Evolutionary conservation across 2,888 invertebrate species (phyloP).

Genomic region (Alitta virens): DNA sequence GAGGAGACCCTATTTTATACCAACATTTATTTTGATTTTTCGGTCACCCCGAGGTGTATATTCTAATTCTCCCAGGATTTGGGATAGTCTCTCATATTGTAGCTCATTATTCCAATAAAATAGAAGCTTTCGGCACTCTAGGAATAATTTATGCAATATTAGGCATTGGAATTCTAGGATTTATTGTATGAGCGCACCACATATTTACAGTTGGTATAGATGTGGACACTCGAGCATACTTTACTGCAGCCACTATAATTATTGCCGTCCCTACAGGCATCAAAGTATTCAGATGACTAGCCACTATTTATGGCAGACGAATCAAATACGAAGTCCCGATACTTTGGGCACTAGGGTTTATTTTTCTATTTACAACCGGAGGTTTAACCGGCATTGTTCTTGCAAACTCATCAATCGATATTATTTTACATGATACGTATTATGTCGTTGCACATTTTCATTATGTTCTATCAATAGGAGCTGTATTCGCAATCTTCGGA

Average conservation of each 20-base stretch:
- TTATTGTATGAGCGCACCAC: constrained; percentile 82
- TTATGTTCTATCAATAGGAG: constrained; percentile 77
- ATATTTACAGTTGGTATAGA: constrained; percentile 84
- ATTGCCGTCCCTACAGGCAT: constrained; percentile 83
- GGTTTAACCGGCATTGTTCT: constrained; percentile 60
- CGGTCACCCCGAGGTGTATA: constrained; percentile 84
- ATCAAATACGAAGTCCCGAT: constrained; percentile 64
- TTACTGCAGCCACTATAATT: constrained; percentile 81
- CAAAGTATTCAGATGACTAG: constrained; percentile 78
- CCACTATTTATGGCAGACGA: constrained; percentile 68
- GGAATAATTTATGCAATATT: constrained; percentile 79
- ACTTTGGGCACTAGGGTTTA: constrained; percentile 72
- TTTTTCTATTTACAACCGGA: constrained; percentile 75
- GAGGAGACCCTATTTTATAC: constrained; percentile 77
- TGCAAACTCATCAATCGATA: constrained; percentile 74
- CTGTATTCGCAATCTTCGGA: constrained; percentile 73
- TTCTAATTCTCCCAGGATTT: constrained; percentile 81
- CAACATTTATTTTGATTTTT: constrained; percentile 87
- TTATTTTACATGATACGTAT: constrained; percentile 77
- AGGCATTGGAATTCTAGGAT: constrained; percentile 78
- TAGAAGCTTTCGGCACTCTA: constrained; percentile 70
- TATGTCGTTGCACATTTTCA: constrained; percentile 83
- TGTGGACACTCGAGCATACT: constrained; percentile 79
- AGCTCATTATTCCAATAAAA: constrained; percentile 65
- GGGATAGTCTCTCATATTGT: constrained; percentile 79